phyloP scores from a whole-genome alignment of 1,140 invertebrate species.

The Hyles vespertilio region DNA sequence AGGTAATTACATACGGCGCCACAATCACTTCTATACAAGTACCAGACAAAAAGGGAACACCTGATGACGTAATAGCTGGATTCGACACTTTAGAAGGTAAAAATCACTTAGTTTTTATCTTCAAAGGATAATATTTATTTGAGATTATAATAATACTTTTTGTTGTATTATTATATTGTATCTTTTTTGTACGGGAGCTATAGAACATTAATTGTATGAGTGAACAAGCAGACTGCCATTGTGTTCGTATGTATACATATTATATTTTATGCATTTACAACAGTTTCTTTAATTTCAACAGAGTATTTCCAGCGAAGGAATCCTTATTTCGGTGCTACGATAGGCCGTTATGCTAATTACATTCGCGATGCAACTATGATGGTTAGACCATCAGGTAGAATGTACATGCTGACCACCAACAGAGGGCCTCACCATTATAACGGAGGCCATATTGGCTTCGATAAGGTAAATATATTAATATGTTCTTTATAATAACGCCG shows the following conservation, averaged over 20 bases:
- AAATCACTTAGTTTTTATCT: no score
- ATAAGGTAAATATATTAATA: slow-evolving; percentile 79
- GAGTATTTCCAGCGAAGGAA: slow-evolving; percentile 82
- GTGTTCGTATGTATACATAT: no score
- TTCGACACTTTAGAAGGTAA: slow-evolving; percentile 84
- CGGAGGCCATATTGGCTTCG: slow-evolving; percentile 91
- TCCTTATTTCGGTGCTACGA: slow-evolving; percentile 92
- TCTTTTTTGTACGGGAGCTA: no score
- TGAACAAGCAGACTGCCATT: no score
- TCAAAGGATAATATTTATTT: no score
- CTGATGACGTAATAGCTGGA: slow-evolving; percentile 86
- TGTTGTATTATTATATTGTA: no score
- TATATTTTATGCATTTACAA: no score
- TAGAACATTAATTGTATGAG: no score
- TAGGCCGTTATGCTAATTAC: slow-evolving; percentile 93
- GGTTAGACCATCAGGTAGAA: slow-evolving; percentile 70
- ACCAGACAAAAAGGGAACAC: slow-evolving; percentile 82
- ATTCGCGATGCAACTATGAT: slow-evolving; percentile 76
- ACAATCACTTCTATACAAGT: slow-evolving; percentile 85
- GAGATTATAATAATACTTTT: no score
- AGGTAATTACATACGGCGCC: slow-evolving; percentile 86
- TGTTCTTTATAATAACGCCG: not conserved
- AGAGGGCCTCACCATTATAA: slow-evolving; percentile 85
- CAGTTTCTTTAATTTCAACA: slow-evolving; percentile 14
- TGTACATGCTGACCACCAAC: slow-evolving; percentile 85